Conservation (phyloP, 2,797 vertebrate species). For the Gallinago nigripennis region DNA sequence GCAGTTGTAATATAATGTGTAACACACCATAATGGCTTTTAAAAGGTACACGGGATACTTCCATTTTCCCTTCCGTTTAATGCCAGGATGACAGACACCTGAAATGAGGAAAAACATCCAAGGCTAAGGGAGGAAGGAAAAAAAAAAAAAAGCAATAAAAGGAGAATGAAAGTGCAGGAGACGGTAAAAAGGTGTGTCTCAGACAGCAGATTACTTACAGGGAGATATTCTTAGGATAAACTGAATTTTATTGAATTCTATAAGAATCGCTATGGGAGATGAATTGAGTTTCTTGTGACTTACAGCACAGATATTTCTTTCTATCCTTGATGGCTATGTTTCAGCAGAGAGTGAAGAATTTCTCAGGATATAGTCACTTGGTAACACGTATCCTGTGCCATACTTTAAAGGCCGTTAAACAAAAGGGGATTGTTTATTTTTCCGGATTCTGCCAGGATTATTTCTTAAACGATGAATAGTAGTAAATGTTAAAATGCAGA, state of each 20-base stretch:
- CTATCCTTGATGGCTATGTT: background rate
- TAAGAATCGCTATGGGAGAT: background rate
- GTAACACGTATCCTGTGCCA: background rate
- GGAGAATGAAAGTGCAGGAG: background rate
- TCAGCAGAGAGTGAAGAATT: background rate
- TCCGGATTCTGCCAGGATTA: background rate
- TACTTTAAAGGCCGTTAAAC: background rate
- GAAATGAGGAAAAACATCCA: background rate
- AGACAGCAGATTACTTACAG: background rate
- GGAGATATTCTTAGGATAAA: background rate
- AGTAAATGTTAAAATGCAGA: background rate
- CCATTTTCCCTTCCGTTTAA: background rate
- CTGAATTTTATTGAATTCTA: background rate
- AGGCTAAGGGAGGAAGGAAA: background rate
- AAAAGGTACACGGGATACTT: background rate
- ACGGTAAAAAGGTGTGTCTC: background rate
- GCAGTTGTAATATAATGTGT: background rate
- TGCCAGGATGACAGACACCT: background rate
- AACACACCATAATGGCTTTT: background rate
- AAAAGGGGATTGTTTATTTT: background rate
- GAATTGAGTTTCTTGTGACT: conserved; percentile 9
- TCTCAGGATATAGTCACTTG: background rate
- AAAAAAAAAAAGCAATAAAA: background rate
- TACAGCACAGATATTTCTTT: background rate
- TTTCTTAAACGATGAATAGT: background rate